These are phyloP conservation scores for Bujurquina vittata DNA, from an alignment of 2,113 vertebrate species.

Conservation along the genomic window DNA sequence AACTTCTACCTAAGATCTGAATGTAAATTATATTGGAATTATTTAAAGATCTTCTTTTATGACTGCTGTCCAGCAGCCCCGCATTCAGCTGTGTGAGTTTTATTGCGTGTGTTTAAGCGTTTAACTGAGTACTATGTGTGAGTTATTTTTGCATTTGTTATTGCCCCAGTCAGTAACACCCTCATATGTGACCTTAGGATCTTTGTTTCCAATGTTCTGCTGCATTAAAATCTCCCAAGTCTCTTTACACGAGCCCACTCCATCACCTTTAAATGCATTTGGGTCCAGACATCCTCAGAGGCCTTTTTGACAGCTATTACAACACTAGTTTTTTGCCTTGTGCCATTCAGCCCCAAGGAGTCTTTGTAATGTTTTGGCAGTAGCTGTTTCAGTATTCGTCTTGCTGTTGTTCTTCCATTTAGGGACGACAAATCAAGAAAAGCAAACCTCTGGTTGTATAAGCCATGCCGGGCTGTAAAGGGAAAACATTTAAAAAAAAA, in stretches of 20 bases:
- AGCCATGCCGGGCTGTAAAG: background rate
- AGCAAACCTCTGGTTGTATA: background rate
- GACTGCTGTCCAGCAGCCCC: background rate
- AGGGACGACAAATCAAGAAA: background rate
- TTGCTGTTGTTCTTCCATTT: background rate
- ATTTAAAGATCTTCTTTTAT: background rate
- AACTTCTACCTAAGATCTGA: background rate
- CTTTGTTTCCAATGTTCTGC: background rate
- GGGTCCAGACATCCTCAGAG: background rate
- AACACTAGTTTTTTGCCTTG: constrained; percentile 3
- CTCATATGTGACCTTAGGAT: background rate
- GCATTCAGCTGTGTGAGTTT: background rate
- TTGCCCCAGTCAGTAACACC: background rate
- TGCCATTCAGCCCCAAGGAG: background rate
- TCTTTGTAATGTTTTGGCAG: background rate
- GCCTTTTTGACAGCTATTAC: background rate
- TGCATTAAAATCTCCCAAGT: background rate
- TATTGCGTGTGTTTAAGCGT: background rate
- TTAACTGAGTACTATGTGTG: background rate
- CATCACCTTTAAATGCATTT: background rate
- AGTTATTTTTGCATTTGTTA: background rate
- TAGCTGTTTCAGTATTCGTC: background rate
- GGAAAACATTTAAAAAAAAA: background rate
- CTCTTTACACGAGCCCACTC: constrained; percentile 5
- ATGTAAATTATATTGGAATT: background rate